phyloP scores from a whole-genome alignment of 2,888 invertebrate genomes.

The Cheilosia urbana region DNA sequence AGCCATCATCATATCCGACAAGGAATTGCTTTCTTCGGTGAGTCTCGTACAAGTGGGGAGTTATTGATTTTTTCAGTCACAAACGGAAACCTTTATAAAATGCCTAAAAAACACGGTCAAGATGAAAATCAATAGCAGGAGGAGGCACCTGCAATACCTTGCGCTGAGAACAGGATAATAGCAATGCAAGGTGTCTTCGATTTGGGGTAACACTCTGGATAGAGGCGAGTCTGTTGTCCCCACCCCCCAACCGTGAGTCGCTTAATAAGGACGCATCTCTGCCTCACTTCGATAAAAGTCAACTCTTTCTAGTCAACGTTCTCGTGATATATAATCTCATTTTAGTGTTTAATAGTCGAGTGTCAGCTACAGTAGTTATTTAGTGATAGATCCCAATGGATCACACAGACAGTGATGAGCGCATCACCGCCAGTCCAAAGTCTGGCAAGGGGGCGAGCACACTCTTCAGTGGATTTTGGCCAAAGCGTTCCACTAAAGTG shows the following conservation, averaged over 20 bases:
- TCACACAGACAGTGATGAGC: slow-evolving; percentile 80
- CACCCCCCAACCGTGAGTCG: slow-evolving; percentile 1
- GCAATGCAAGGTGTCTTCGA: slow-evolving; percentile 69
- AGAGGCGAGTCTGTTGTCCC: slow-evolving; percentile 36
- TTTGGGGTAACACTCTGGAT: slow-evolving; percentile 66
- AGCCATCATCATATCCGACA: slow-evolving; percentile 14
- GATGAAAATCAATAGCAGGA: slow-evolving; percentile 66
- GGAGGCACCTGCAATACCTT: slow-evolving; percentile 20
- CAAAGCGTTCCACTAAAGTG: slow-evolving; percentile 83
- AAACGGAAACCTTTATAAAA: slow-evolving; percentile 22
- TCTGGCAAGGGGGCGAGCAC: slow-evolving; percentile 78
- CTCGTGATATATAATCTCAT: slow-evolving; percentile 74
- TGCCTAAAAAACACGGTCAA: slow-evolving; percentile 21
- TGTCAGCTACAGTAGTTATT: slow-evolving; percentile 31
- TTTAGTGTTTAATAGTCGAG: slow-evolving; percentile 49
- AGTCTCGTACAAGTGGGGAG: slow-evolving; percentile 46
- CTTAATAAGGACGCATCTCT: slow-evolving; percentile 30
- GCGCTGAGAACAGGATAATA: slow-evolving; percentile 30
- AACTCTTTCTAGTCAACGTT: slow-evolving; percentile 70
- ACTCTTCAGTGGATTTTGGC: slow-evolving; percentile 80
- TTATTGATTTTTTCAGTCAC: slow-evolving; percentile 70
- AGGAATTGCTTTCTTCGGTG: slow-evolving; percentile 46
- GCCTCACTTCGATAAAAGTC: slow-evolving; percentile 28
- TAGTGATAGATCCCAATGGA: slow-evolving; percentile 76
- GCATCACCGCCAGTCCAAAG: slow-evolving; percentile 80